A percentile compares a stretch with the other conserved stretches of the same genome.
Evolutionary conservation across 2,888 invertebrate genomes (phyloP).

Genomic region (Caenorhabditis imperialis): DNA sequence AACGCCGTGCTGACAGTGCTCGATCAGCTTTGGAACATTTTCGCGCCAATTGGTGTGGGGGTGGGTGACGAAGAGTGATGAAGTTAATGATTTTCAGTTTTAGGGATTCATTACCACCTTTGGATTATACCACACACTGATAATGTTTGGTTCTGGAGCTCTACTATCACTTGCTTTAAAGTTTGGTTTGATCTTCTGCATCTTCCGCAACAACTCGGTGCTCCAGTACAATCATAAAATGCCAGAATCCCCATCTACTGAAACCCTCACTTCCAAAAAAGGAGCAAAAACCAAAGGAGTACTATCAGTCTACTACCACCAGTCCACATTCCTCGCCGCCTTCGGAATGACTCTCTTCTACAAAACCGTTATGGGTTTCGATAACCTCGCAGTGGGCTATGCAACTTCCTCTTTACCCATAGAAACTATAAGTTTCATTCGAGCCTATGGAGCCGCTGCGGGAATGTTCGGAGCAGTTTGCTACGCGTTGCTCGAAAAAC

Average conservation of each 20-base stretch:
- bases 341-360: constrained; percentile 71
- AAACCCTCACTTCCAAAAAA: too few relatives aligned
- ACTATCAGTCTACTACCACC: constrained; percentile 45
- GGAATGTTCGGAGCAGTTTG: constrained; percentile 67
- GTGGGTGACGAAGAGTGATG: constrained; percentile 20
- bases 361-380: constrained; percentile 74
- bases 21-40: constrained; percentile 67
- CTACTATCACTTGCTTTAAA: constrained; percentile 10
- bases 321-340: constrained; percentile 66
- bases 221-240: too few relatives aligned
- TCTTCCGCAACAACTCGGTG: neutral
- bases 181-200: constrained; percentile 1
- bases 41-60: constrained; percentile 68
- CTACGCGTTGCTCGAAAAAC: constrained; percentile 67
- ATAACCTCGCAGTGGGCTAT: constrained; percentile 61
- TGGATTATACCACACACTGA: constrained; percentile 9
- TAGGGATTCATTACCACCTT: constrained; percentile 32
- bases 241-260: too few relatives aligned
- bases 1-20: constrained; percentile 70
- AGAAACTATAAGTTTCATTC: constrained; percentile 17
- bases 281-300: constrained; percentile 4
- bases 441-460: constrained; percentile 56
- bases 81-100: neutral
- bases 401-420: constrained; percentile 12
- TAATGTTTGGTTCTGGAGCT: constrained; percentile 3